Percentiles rank a stretch among this genome's conserved stretches.
These are phyloP conservation scores for Sussaba pulchella DNA, from an alignment of 2,888 invertebrate genomes.

Conservation along the genomic window DNA sequence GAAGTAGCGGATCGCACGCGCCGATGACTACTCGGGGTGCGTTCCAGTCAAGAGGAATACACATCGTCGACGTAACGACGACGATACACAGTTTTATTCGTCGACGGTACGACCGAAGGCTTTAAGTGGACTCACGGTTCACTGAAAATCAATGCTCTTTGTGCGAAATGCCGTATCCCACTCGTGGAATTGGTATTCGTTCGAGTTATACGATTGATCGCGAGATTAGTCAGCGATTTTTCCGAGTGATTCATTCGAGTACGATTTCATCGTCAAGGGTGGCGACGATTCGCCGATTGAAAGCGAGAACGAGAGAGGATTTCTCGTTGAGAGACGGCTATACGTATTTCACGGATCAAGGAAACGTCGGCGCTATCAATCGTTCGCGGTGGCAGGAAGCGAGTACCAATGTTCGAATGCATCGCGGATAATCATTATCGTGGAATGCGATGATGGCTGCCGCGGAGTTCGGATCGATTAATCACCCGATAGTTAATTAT, in stretches of 20 bases:
- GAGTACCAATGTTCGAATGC: neutral
- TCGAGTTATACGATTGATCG: slow-evolving; percentile 28
- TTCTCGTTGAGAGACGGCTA: neutral
- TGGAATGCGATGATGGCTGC: slow-evolving; percentile 43
- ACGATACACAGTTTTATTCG: slow-evolving; percentile 5
- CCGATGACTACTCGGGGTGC: slow-evolving; percentile 46
- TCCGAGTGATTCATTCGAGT: slow-evolving; percentile 47
- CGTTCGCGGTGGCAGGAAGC: slow-evolving; percentile 39
- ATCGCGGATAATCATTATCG: slow-evolving; percentile 43
- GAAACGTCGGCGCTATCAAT: slow-evolving; percentile 29
- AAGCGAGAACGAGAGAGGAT: slow-evolving; percentile 13
- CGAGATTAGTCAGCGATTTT: slow-evolving; percentile 20
- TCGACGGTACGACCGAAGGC: slow-evolving; percentile 6
- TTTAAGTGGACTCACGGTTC: neutral
- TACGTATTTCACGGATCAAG: slow-evolving; percentile 37
- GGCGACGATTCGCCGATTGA: neutral
- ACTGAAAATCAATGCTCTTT: slow-evolving; percentile 25
- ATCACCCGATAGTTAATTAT: neutral
- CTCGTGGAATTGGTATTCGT: slow-evolving; percentile 49
- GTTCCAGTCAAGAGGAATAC: slow-evolving; percentile 5
- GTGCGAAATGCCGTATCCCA: slow-evolving; percentile 31
- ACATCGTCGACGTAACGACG: neutral
- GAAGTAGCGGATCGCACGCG: slow-evolving; percentile 49
- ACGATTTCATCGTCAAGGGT: slow-evolving; percentile 52
- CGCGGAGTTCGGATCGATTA: slow-evolving; percentile 14